Base-by-base conservation (phyloP, 2,113 vertebrate genomes). In the Prionailurus bengalensis region DNA sequence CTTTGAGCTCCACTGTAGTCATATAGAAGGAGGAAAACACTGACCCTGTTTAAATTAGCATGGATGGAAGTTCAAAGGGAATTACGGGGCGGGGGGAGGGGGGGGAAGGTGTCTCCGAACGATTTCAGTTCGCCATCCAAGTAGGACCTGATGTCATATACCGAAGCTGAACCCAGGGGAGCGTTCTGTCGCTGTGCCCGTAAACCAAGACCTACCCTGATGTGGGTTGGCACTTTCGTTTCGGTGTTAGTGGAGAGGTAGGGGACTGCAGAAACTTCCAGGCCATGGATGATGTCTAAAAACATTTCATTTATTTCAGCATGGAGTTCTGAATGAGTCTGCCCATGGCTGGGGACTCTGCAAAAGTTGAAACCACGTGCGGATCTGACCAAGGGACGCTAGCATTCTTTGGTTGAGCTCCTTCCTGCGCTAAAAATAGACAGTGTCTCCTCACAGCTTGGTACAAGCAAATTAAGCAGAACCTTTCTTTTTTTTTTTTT, bases 1-100 rank as follows among this genome's bases (percentile, higher is more conserved):
- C 97, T 93, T 70, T 45, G 95, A 94, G 95, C 76, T 73, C 19
- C 0, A 15, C 79, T 73, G 58, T 55, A n/a, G 51, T 78, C 48
- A 63, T 19, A 48, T 0, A 66, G 42, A 89, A 90, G 16, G 51
- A 89, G 68, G 16, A 84, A 95, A 95, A 68, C 23, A 91, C 19
- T 0, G 0, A 71, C 31, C 3, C 7, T 53, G 31, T 76, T 55
- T 80, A 58, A 96, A 91, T 94, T 19, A 76, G 83, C 83, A 45
- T 23, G 92, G 48, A 83, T 0, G 0, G 61, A 65, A 63, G 48
- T 87, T 97, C 79, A 84, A 92, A 94, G 76, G 45, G 48, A 95
- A 80, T 65, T 15, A 33, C 21, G 2, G 45, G 45, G 42, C 1
- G 1, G 6, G 42, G 42, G 42, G 36, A 2, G 36, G 36, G 36